Base-by-base conservation (phyloP, 2,113 vertebrate genomes). In the Anseranas semipalmata region DNA sequence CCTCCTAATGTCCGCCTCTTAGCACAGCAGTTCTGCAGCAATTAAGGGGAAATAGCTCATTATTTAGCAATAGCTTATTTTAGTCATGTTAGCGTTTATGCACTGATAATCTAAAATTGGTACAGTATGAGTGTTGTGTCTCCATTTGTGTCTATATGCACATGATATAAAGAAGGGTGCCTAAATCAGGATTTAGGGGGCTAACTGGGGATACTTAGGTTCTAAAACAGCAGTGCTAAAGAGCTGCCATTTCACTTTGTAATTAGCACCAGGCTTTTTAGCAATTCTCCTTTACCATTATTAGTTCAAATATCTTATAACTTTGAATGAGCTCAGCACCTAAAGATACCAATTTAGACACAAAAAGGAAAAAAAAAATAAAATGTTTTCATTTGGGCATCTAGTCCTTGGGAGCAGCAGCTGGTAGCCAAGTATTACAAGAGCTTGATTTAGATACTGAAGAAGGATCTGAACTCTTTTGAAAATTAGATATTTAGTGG, bases 31-130 rank as follows among this genome's bases (percentile, higher is more conserved):
- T 59, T 95, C 48, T 75, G 62, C 70, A 85, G 71, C 12, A 13
- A 89, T 92, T 90, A 48, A 81, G 76, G 45, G 28, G 59, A 84
- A 94, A 89, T 28, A 90, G 76, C 76, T 95, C 91, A 87, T 95
- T 94, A 86, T 80, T 74, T 84, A 80, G n/a, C 24, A 52, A 94
- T 87, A 85, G 43, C 85, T 85, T 41, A 11, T 82, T 93, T 91
- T 94, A 94, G 46, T 82, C 74, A 62, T 13, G 17, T 62, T 93
- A 65, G 48, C 62, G 92, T 87, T 91, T 79, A 87, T 48, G 33
- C 59, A 48, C n/a, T 24, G 28, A 66, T 76, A 70, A 62, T 89
- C 58, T 87, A 83, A 94, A 96, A 71, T 28, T n/a, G 32, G 22
- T 21, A 60, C 3, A 1, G 19, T 32, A 10, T 6, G 56, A 85